Evolutionary conservation across 1,140 invertebrate species (phyloP).

Genomic region (Drosophila parvula): DNA sequence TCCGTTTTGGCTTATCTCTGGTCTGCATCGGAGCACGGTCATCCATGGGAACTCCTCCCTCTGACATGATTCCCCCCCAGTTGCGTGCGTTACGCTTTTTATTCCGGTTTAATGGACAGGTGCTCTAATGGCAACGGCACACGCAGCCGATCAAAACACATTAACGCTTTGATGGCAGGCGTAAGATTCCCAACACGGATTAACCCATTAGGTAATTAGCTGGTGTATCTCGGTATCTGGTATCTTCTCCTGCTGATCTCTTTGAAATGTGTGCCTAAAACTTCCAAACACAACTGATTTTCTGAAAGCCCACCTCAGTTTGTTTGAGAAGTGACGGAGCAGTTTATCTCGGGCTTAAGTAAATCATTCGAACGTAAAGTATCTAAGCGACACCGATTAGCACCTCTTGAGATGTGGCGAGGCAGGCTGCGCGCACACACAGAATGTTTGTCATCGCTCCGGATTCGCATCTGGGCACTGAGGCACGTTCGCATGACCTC

Average conservation of each 20-base stretch:
- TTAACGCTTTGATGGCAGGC: conserved; percentile 21
- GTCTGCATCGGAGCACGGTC: conserved; percentile 17
- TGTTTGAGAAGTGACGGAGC: conserved; percentile 20
- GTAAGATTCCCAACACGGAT: conserved; percentile 22
- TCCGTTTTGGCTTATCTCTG: conserved; percentile 14
- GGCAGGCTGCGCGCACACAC: neutral
- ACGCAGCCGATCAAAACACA: conserved; percentile 27
- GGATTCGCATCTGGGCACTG: neutral
- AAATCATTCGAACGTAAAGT: conserved; percentile 1
- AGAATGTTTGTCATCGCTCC: conserved; percentile 9
- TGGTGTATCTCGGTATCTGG: conserved; percentile 3
- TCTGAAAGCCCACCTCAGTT: neutral
- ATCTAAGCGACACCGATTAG: conserved; percentile 21
- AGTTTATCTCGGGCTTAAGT: conserved; percentile 15
- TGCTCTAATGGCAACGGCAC: conserved; percentile 22
- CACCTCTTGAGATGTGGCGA: conserved; percentile 7
- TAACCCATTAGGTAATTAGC: conserved; percentile 37
- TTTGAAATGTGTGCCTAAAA: conserved; percentile 1
- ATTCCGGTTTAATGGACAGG: conserved; percentile 6
- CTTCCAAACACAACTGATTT: neutral
- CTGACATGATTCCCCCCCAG: neutral
- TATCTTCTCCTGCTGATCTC: conserved; percentile 16
- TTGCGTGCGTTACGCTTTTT: conserved; percentile 21
- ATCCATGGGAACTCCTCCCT: neutral
- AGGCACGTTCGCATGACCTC: conserved; percentile 6